phyloP scores from a whole-genome alignment of 2,888 invertebrate species.

The Drosophila neonasuta region DNA sequence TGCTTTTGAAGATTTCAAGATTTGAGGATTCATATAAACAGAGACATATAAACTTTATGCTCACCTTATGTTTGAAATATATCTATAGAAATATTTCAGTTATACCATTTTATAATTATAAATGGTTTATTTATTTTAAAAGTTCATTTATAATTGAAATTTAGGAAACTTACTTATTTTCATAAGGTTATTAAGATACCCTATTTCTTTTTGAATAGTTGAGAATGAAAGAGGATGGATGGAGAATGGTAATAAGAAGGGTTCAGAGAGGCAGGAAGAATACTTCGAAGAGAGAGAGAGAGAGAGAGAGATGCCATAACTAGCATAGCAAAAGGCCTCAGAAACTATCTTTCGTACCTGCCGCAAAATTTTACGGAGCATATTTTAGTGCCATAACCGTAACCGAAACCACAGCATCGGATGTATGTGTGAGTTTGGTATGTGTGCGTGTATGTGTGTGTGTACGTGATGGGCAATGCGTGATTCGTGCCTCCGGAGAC shows the following conservation, averaged over 20 bases:
- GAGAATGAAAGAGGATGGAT: too few species aligned
- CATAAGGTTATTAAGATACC: too few species aligned
- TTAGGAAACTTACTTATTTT: too few species aligned
- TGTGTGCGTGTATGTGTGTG: not conserved
- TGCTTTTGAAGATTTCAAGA: too few species aligned
- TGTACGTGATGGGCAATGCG: constrained; percentile 21
- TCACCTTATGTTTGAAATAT: too few species aligned
- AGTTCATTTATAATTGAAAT: too few species aligned
- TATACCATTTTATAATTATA: too few species aligned
- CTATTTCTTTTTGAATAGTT: too few species aligned
- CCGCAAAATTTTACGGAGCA: constrained; percentile 13
- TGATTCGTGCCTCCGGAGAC: constrained; percentile 39
- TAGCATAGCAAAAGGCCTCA: constrained; percentile 13
- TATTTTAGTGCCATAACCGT: constrained; percentile 22
- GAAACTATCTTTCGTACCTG: constrained; percentile 26
- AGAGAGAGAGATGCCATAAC: not conserved
- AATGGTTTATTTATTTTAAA: too few species aligned
- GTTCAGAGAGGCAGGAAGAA: not conserved
- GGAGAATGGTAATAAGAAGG: not conserved
- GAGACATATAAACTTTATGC: too few species aligned
- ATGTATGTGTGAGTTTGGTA: not conserved
- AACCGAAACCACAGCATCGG: constrained; percentile 27
- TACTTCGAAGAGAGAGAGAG: not conserved
- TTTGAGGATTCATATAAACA: too few species aligned
- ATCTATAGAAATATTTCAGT: too few species aligned